Evolutionary conservation across 2,113 vertebrate genomes (phyloP).

Genomic region (Hystrix brachyura): DNA sequence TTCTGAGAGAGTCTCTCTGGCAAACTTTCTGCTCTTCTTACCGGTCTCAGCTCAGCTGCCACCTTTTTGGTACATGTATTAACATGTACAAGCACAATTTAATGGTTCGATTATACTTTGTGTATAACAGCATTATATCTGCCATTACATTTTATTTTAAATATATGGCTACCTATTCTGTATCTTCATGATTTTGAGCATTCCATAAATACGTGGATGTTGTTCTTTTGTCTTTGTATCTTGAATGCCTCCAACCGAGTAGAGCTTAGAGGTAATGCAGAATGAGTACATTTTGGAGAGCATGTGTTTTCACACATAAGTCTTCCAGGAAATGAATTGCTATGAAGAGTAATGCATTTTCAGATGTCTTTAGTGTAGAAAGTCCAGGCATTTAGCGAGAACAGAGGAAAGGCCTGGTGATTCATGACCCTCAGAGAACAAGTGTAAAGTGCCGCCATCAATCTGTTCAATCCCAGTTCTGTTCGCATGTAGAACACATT

Average conservation of each 20-base stretch:
- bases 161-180: background rate
- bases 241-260: background rate
- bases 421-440: background rate
- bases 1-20: background rate
- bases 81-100: background rate
- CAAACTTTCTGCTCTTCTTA: background rate
- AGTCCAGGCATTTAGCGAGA: background rate
- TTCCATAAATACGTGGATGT: background rate
- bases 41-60: background rate
- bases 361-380: background rate
- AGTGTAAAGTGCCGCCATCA: background rate
- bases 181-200: background rate
- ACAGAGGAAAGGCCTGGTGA: background rate
- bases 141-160: background rate
- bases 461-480: background rate
- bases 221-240: background rate
- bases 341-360: slow-evolving; percentile 41
- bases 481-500: background rate
- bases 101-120: background rate
- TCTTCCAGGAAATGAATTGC: slow-evolving; percentile 33
- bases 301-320: background rate
- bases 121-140: background rate
- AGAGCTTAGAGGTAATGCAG: background rate
- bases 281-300: background rate
- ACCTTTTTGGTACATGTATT: background rate